Percentiles rank a stretch among this genome's conserved stretches.
Conservation (phyloP, 1,140 invertebrate species). For the Streblospio benedicti region DNA sequence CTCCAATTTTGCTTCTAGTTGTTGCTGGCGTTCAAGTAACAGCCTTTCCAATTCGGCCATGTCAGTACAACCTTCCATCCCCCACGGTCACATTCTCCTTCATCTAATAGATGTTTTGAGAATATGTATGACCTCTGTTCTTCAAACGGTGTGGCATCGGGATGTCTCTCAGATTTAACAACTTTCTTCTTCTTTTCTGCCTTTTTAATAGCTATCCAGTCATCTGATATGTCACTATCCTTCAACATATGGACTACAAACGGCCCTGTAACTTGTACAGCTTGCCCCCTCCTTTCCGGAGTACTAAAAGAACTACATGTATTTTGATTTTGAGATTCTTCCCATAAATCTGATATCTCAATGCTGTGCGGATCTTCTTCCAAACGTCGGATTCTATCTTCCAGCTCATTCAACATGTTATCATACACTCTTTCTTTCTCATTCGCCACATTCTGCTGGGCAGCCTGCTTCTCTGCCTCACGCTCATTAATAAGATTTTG, state of each 20-base stretch:
- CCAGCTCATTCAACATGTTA: conserved; percentile 71
- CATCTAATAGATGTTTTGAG: too few species aligned
- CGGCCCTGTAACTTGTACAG: conserved; percentile 74
- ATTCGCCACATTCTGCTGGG: conserved; percentile 81
- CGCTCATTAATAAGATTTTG: conserved; percentile 80
- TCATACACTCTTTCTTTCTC: conserved; percentile 80
- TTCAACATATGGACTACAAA: conserved; percentile 94
- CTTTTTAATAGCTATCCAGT: conserved; percentile 89
- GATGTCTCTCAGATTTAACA: conserved; percentile 17
- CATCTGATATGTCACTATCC: conserved; percentile 87
- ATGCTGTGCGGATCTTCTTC: conserved; percentile 92
- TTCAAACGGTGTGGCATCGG: conserved; percentile 24
- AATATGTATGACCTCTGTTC: too few species aligned
- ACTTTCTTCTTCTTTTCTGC: too few species aligned
- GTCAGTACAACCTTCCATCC: conserved; percentile 74
- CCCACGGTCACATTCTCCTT: conserved; percentile 78
- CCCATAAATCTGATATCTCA: conserved; percentile 59
- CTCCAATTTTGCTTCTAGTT: conserved; percentile 73
- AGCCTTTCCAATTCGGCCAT: conserved; percentile 75
- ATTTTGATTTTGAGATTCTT: conserved; percentile 46
- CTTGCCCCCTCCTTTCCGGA: conserved; percentile 59
- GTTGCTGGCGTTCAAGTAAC: too few species aligned
- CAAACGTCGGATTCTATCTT: conserved; percentile 81
- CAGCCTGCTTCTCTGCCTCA: conserved; percentile 77
- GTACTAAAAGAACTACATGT: conserved; percentile 46